phyloP scores from a whole-genome alignment of 2,113 vertebrate genomes.

The Gymnarchus niloticus region DNA sequence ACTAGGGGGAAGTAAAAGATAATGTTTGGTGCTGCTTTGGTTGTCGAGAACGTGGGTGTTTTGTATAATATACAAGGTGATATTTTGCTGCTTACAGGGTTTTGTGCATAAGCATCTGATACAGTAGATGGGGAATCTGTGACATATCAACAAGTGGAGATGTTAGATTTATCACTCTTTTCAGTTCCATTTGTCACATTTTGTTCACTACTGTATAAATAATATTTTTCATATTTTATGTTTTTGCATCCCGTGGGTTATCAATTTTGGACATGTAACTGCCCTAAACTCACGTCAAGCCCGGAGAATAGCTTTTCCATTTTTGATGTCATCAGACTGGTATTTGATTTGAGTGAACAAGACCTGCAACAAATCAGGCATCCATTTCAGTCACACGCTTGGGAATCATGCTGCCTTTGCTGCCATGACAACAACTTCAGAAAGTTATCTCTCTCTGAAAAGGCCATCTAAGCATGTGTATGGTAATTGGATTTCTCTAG shows the following conservation, averaged over 20 bases:
- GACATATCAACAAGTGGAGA: neutral
- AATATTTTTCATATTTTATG: neutral
- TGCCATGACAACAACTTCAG: slow-evolving; percentile 3
- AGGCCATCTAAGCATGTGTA: neutral
- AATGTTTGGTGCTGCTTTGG: neutral
- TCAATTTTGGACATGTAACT: neutral
- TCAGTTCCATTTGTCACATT: neutral
- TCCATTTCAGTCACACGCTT: neutral
- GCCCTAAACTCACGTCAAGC: neutral
- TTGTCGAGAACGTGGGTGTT: neutral
- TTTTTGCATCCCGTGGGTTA: neutral
- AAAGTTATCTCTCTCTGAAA: slow-evolving; percentile 4
- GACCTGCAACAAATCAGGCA: neutral
- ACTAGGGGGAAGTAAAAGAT: neutral
- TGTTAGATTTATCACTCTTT: neutral
- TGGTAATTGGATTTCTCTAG: neutral
- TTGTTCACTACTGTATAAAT: neutral
- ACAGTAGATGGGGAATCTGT: neutral
- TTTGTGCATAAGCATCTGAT: no score
- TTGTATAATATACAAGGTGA: neutral
- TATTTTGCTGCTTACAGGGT: no score
- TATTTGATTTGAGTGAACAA: neutral
- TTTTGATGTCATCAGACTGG: neutral
- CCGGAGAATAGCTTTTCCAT: neutral
- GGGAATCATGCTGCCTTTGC: neutral